Evolutionary conservation across 2,888 invertebrate species (phyloP), one percentile per base, ranked within the genome.

Genomic region (Diaprepes abbreviatus): DNA sequence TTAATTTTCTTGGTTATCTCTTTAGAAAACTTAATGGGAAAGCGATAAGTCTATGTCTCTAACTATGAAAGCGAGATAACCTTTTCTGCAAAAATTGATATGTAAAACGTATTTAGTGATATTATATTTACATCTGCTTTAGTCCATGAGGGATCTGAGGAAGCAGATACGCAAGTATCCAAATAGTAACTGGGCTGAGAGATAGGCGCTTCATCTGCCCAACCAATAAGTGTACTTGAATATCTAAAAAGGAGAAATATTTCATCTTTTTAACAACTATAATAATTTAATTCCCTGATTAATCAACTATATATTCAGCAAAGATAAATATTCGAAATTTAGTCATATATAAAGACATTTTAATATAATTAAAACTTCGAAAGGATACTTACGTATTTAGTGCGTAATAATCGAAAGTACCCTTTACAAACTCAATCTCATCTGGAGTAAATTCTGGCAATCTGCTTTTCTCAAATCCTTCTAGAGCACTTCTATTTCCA

Each of bases 391-490:
- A 66, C 67, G 63, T 63, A 79, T 94, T 94, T 12, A 93, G 80
- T 0, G 92, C 93, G 59, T 93, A 85, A 82, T 91, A 92, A 80
- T 94, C 93, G 1, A 86, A 85, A 0, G 92, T 89, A 0, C 87
- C 89, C 17, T 82, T 83, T 31, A 93, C 88, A 65, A 85, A 83
- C 9, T 84, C 79, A 3, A 91, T 84, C 84, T 93, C 91, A 24
- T 88, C 85, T 0, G 76, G 19, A 0, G 88, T 89, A 76, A 92
- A 90, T 63, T 78, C 79, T 0, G 92, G 91, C 5, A 92, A 83
- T 9, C 91, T 86, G 0, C 91, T 90, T n/a, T 86, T 83, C 0
- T 83, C 78, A 74, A 86, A 90, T 1, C 75, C 75, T 71, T 74
- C 72, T 3, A 14, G 3, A 36, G 45, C 16, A 69, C 91, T 92